Conservation (phyloP, 2,888 invertebrate species). For the Lepidonotus clava region DNA sequence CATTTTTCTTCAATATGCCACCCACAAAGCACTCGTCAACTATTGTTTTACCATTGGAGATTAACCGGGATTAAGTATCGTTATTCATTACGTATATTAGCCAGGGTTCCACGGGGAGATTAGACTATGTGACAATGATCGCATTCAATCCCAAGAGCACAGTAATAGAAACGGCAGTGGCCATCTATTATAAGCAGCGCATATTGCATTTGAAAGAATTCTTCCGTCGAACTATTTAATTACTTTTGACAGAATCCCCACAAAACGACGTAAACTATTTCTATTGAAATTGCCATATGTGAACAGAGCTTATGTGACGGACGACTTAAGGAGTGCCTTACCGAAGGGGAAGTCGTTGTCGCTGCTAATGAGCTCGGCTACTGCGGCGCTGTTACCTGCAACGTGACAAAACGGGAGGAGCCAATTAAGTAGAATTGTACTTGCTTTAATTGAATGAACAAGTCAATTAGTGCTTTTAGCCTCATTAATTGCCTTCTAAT, state of each 20-base stretch:
- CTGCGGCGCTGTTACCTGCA: constrained; percentile 26
- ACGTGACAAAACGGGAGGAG: not conserved
- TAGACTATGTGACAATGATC: too few relatives aligned
- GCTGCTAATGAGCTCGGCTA: constrained; percentile 31
- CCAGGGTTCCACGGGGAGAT: too few relatives aligned
- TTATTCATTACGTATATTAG: too few relatives aligned
- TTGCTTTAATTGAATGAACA: constrained; percentile 44
- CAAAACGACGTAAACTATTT: too few relatives aligned
- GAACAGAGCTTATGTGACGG: not conserved
- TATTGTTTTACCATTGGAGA: not conserved
- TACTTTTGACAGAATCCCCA: too few relatives aligned
- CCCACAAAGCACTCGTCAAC: not conserved
- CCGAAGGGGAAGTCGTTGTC: constrained; percentile 39
- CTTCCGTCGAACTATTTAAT: too few relatives aligned
- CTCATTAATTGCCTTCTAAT: constrained; percentile 20
- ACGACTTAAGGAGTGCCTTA: not conserved
- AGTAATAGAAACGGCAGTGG: too few relatives aligned
- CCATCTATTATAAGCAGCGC: too few relatives aligned
- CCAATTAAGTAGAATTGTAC: constrained; percentile 27
- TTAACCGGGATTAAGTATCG: not conserved
- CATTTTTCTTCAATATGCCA: not conserved
- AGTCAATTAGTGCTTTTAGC: constrained; percentile 7
- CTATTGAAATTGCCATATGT: too few relatives aligned
- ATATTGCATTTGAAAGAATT: too few relatives aligned
- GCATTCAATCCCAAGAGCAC: too few relatives aligned